Base-by-base conservation (phyloP, 2,113 vertebrate species). In the Melozone crissalis region DNA sequence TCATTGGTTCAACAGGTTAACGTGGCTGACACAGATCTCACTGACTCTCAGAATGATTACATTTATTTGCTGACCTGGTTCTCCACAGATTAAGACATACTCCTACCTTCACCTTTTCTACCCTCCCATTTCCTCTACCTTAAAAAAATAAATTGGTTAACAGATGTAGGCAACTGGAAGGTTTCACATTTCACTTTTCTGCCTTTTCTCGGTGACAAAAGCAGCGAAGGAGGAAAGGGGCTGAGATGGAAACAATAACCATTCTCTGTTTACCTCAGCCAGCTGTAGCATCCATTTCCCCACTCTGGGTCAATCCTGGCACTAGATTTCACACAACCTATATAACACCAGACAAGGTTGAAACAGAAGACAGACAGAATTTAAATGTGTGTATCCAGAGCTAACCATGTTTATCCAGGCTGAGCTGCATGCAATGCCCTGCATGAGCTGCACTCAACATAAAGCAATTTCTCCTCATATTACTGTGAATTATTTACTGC, bases 1-100 rank as follows among this genome's bases (percentile, higher is more conserved):
- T 95, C 87, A 52, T 12, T 84, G 66, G 47, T 91, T 89, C 87
- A 93, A 49, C 89, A 93, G 93, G 95, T 93, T 91, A 96, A 91
- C 1, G 0, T n/a, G 81, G 55, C 55, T 87, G 89, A 96, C 81
- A 94, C 55, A 84, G 80, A 71, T 80, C 12, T 0, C 54, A 57
- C 46, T 89, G 63, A 87, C 71, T 87, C 66, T 20, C 46, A 72
- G 75, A 94, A 63, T 73, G 33, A 94, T 95, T 92, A 80, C 58
- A 59, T 94, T 91, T 82, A 82, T 90, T 96, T 94, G 75, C 89
- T 94, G 86, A 90, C 92, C 88, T 92, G 58, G 57, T 43, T 89
- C 76, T 84, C 82, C 8, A 2, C 33, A 95, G 63, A 91, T 91
- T 83, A 90, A 96, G 84, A 79, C 81, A 77, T 37, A 92, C 89